Percentiles rank a stretch among this genome's conserved stretches.
Conservation (phyloP, 2,888 invertebrate species). For the Zonitis immaculata region DNA sequence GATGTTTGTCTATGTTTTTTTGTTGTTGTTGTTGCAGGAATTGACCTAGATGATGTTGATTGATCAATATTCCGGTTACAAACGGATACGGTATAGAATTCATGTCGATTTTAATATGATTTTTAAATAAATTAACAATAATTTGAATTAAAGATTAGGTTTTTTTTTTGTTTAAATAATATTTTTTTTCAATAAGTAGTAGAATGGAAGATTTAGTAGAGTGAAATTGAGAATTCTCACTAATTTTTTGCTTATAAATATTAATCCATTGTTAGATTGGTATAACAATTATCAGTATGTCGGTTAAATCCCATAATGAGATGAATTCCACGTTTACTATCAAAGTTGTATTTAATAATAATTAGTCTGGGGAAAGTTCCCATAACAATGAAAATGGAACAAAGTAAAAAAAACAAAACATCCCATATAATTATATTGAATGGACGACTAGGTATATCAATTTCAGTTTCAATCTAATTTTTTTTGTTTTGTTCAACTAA, state of each 20-base stretch:
- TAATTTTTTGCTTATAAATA: slow-evolving; percentile 1
- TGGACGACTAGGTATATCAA: background rate
- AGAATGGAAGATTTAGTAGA: background rate
- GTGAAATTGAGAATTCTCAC: background rate
- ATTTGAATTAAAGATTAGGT: too few relatives aligned
- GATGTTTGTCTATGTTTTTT: background rate
- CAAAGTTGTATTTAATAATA: slow-evolving; percentile 7
- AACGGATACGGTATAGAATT: background rate
- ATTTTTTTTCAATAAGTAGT: too few relatives aligned
- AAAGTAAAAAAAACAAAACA: background rate
- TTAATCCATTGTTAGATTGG: slow-evolving; percentile 3
- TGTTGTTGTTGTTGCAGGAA: too few relatives aligned
- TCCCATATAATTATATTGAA: background rate
- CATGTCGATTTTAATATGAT: background rate
- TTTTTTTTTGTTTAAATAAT: too few relatives aligned
- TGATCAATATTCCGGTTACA: background rate
- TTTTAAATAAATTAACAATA: background rate
- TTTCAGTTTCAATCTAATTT: background rate
- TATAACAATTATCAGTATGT: slow-evolving; percentile 9
- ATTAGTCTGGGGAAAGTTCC: slow-evolving; percentile 12
- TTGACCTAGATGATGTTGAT: background rate
- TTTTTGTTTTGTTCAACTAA: too few relatives aligned
- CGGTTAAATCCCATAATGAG: slow-evolving; percentile 12
- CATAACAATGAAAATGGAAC: background rate
- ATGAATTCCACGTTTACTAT: slow-evolving; percentile 11